Base-by-base conservation (phyloP, 2,888 invertebrate genomes). In the Bugulina stolonifera region DNA sequence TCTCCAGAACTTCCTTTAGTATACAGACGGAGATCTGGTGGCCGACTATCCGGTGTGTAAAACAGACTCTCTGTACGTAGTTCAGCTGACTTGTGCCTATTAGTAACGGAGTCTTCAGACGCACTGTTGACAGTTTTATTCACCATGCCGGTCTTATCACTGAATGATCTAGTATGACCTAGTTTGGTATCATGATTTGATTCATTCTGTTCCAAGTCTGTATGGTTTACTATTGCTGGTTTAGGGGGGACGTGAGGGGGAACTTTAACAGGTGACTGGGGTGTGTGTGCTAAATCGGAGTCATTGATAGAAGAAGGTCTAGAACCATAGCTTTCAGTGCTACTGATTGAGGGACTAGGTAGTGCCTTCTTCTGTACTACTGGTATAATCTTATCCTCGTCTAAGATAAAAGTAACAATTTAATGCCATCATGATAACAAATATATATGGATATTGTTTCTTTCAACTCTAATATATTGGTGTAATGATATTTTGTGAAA, bases 321-420 rank as follows among this genome's bases (percentile, higher is more conserved):
- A 10, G 43, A 43, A 43, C 43, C 18, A 18, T 43, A 43, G 43
- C 43, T 43, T n/a, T 64, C 64, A 1, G 64, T 64, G 34, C 64
- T 64, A 10, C 5, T 64, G 22, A 55, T 55, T 14, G 64, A 64
- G 10, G 64, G 64, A 32, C 64, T 64, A 10, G 64, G 64, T 32
- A 32, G 64, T 14, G 27, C 14, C 32, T 34, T 64, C 32, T 64
- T 64, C 64, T 27, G 29, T 32, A 64, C 64, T 10, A 64, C 64
- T 5, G 64, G 64, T 32, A 64, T 64, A 10, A 64, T 3, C 64
- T 25, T 64, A 27, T 64, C 64, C 2, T 64, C 64, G 27, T 64
- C 64, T 64, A 55, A 18, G n/a, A 25, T 23, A 55, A n/a, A n/a
- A n/a, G n/a, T n/a, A n/a, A n/a, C n/a, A n/a, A n/a, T n/a, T n/a